Base-by-base conservation (phyloP, 1,140 invertebrate species). In the Drosophila pachea region DNA sequence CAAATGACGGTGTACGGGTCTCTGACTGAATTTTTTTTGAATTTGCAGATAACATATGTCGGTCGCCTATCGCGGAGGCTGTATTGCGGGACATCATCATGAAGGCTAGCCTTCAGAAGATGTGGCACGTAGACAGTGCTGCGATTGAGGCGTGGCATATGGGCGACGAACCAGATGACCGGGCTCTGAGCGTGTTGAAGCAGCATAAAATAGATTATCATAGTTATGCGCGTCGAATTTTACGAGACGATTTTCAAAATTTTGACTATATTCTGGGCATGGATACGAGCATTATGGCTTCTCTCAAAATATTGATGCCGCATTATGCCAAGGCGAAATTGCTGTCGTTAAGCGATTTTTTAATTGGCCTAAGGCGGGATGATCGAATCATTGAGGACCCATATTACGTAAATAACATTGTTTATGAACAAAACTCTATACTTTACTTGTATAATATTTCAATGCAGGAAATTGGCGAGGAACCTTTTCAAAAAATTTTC, bases 1-100 rank as follows among this genome's bases (percentile, higher is more conserved):
- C 50, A 42, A 7, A 64, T 45, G 55, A 43, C 59, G 53, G n/a
- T 53, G 68, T 56, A 65, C 35, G 55, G 74, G 50, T 42, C 6
- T 42, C 8, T 16, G 1, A 45, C n/a, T n/a, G n/a, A n/a, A n/a
- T n/a, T n/a, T n/a, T 43, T 45, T 22, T 9, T 14, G 16, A 36
- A 14, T 52, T 2, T n/a, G 83, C 66, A 92, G 96, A 96, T 7
- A 98, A 98, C 76, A 97, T 97, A 72, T 98, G 97, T 88, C 92
- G 97, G 35, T 98, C 97, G 22, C 96, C 97, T 12, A 97, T 98
- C 69, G 97, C 96, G 22, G 96, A 97, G 90, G 96, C 95, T 8
- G 95, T 98, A 0, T 97, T 98, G 90, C 92, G 92, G 78, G 91
- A 95, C 74, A 87, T 91, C 63, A 97, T 98, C 88, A 91, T 91